Evolutionary conservation across 2,888 invertebrate genomes (phyloP), one percentile per base, ranked within the genome.

Genomic region (Mallateleia sp.): DNA sequence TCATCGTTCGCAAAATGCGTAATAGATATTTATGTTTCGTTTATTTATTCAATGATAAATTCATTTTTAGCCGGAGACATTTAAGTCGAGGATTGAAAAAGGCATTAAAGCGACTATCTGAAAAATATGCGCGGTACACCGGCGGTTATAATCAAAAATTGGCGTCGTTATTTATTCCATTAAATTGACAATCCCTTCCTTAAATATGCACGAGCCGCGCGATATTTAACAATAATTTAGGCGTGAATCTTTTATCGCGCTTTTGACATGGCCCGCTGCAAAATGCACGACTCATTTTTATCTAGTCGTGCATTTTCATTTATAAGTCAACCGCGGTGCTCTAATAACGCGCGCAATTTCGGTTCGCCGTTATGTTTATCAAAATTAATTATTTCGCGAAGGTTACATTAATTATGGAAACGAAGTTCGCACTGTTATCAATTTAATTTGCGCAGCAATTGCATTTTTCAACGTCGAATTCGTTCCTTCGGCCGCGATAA

Each of bases 1-100:
- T 87, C 87, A 79, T 83, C 86, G 67, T 45, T 64, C 64, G 67
- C 11, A 38, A 62, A 77, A 32, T 78, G 78, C 82, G 77, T 62
- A 72, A 83, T 79, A 75, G 81, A 75, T 75, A 83, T 82, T 87
- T 87, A 67, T 64, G 60, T 60, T 67, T 72, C 81, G 45, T 82
- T 82, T 86, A 60, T 78, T 85, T 81, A 75, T 85, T 81, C 85
- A 81, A 77, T 74, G 80, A 81, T 81, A 85, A 80, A 75, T 79
- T 80, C 80, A 81, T 81, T 77, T 85, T 69, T 50, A 79, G 62
- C 69, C 67, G 74, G 42, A 34, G 64, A 74, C 69, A 75, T 80
- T 74, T 50, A 42, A 79, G 74, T 79, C 58, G 66, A 18, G 60
- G 67, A 85, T 74, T 72, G 66, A 79, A 79, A 74, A 77, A 67